Evolutionary conservation across 2,797 vertebrate genomes (phyloP), one percentile per base, ranked within the genome.

Genomic region (Thunnus albacares): DNA sequence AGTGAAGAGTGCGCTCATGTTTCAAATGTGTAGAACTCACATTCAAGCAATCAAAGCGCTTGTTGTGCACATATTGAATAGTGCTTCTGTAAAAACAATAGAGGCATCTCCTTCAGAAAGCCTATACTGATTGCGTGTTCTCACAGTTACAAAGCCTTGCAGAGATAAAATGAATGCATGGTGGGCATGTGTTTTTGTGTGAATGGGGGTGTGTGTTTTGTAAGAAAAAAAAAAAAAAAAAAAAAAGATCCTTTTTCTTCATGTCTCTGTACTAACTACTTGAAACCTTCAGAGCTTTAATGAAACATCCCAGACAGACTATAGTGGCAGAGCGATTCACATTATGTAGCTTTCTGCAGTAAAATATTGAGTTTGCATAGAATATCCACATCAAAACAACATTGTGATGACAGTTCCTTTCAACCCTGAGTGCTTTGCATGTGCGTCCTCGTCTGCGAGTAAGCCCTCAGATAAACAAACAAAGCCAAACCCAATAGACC

Each of bases 221-320:
- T 75, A 62, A 49, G 65, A 72, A 80, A 62, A 70, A 77, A 85
- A 51, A 33, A 76, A 11, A 64, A 22, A 45, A 47, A 43, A 51
- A 35, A 35, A 15, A 59, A 62, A 57, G 17, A 81, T 82, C 14
- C 2, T 57, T 77, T 81, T 86, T 79, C 60, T 83, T 90, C 85
- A 67, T 77, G 85, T 91, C 86, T 91, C 92, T 91, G 85, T 93
- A 92, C 79, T 89, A 95, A 93, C 92, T 95, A 95, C 95, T 95
- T 96, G 93, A 95, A 96, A 94, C 79, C 86, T 94, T 93, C 89
- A 92, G 90, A 96, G 95, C 95, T 96, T 95, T 96, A 96, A 96
- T 93, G 85, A 90, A 94, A 94, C 90, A 93, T 89, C 86, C 65
- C 72, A 88, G 82, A 90, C 88, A 89, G 87, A 93, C 77, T 88